These are phyloP conservation scores for Gymnopithys bicolor DNA, from an alignment of 2,797 vertebrate species.

Conservation along the genomic window DNA sequence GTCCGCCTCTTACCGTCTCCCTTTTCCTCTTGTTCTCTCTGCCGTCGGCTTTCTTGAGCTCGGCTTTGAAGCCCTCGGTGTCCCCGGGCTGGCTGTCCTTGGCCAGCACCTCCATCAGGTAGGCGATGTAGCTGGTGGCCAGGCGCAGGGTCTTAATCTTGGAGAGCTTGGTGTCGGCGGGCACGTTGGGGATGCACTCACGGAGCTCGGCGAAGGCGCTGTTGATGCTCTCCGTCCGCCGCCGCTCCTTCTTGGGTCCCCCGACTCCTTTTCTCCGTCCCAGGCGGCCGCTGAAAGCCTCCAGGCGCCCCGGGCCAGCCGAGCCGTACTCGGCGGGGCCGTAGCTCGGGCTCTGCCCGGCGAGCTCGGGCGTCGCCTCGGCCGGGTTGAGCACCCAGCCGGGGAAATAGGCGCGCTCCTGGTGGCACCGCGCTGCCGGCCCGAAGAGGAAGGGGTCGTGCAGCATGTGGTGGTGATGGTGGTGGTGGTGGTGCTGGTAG, in stretches of 20 bases:
- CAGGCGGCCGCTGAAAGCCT: conserved; percentile 81
- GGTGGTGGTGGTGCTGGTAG: conserved; percentile 89
- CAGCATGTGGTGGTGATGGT: conserved; percentile 89
- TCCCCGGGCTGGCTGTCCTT: conserved; percentile 87
- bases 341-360: conserved; percentile 77
- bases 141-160: conserved; percentile 96
- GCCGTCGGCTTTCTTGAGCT: conserved; percentile 90
- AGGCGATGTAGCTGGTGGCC: conserved; percentile 98
- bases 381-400: conserved; percentile 91
- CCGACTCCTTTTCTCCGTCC: conserved; percentile 81
- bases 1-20: conserved; percentile 82
- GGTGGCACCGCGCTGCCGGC: conserved; percentile 86
- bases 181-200: conserved; percentile 98
- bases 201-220: conserved; percentile 96
- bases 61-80: conserved; percentile 92
- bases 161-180: conserved; percentile 96
- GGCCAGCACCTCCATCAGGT: conserved; percentile 97
- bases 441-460: conserved; percentile 92
- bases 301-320: conserved; percentile 75
- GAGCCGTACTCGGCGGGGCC: conserved; percentile 68
- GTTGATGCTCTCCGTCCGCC: conserved; percentile 96
- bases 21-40: conserved; percentile 90
- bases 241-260: conserved; percentile 90
- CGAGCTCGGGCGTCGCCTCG: conserved; percentile 83
- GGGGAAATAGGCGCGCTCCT: conserved; percentile 90